Conservation (phyloP, 1,140 invertebrate genomes). For the Drosophila sucinea region DNA sequence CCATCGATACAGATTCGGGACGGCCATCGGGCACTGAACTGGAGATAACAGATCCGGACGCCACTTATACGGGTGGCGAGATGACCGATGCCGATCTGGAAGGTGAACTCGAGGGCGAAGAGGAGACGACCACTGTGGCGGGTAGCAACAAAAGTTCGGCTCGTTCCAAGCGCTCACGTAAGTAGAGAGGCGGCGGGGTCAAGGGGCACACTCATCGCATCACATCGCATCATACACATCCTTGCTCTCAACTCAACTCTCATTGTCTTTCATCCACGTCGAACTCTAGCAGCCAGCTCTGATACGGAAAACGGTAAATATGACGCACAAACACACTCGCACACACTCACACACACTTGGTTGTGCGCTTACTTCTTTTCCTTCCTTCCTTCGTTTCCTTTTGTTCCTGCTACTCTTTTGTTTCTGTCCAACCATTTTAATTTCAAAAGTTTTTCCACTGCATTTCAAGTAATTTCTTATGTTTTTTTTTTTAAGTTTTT, state of each 20-base stretch:
- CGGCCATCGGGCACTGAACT: slow-evolving; percentile 15
- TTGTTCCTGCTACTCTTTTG: slow-evolving; percentile 32
- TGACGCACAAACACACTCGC: slow-evolving; percentile 17
- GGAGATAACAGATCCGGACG: slow-evolving; percentile 31
- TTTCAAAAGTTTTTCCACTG: slow-evolving; percentile 63
- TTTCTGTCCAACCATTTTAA: slow-evolving; percentile 61
- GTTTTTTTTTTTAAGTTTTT: background rate
- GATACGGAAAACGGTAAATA: slow-evolving; percentile 76
- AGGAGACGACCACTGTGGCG: slow-evolving; percentile 53
- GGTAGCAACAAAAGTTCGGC: slow-evolving; percentile 65
- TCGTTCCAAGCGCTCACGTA: slow-evolving; percentile 53
- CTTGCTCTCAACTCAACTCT: background rate
- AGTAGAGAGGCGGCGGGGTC: slow-evolving; percentile 16
- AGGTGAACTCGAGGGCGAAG: slow-evolving; percentile 55
- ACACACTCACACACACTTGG: too few species aligned
- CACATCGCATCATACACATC: background rate
- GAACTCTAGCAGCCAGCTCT: slow-evolving; percentile 63
- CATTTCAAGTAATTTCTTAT: slow-evolving; percentile 18
- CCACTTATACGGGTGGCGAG: slow-evolving; percentile 47
- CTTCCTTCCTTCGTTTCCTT: background rate
- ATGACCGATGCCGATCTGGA: slow-evolving; percentile 51
- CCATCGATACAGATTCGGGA: slow-evolving; percentile 31
- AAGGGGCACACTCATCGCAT: background rate
- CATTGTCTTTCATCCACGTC: slow-evolving; percentile 22
- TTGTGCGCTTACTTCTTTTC: background rate